Conservation (phyloP, 2,888 invertebrate genomes). For the Nasonovia ribisnigri region DNA sequence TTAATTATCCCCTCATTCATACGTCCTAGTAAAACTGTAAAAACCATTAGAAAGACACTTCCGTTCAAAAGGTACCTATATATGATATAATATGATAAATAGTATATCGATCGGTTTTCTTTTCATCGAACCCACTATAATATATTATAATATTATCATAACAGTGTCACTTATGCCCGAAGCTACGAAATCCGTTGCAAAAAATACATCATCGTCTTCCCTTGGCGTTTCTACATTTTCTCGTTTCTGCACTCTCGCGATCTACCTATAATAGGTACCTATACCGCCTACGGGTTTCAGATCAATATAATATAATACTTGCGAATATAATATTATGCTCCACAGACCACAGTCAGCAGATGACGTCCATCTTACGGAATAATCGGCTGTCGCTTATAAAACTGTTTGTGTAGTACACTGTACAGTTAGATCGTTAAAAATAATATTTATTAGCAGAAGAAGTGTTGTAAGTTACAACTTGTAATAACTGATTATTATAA, state of each 20-base stretch:
- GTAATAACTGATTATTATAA: neutral
- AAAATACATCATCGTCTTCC: neutral
- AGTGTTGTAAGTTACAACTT: too few relatives aligned
- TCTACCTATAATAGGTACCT: too few relatives aligned
- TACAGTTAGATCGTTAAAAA: slow-evolving; percentile 26
- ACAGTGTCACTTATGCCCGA: slow-evolving; percentile 26
- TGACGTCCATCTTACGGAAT: neutral
- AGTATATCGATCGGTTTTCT: slow-evolving; percentile 14
- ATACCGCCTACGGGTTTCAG: slow-evolving; percentile 15
- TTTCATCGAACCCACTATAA: neutral
- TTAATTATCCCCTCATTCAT: neutral
- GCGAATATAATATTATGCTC: neutral
- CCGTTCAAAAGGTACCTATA: neutral
- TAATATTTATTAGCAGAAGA: slow-evolving; percentile 23
- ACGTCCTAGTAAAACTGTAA: neutral
- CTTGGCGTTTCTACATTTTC: slow-evolving; percentile 26
- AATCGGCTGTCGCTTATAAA: slow-evolving; percentile 39
- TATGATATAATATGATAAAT: neutral
- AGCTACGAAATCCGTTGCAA: slow-evolving; percentile 34
- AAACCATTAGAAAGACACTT: slow-evolving; percentile 17
- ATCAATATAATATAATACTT: neutral
- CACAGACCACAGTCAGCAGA: neutral
- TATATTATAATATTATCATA: neutral
- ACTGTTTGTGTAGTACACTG: neutral
- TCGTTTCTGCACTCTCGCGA: neutral